Evolutionary conservation across 2,888 invertebrate genomes (phyloP).

Genomic region (Callinectes sapidus): DNA sequence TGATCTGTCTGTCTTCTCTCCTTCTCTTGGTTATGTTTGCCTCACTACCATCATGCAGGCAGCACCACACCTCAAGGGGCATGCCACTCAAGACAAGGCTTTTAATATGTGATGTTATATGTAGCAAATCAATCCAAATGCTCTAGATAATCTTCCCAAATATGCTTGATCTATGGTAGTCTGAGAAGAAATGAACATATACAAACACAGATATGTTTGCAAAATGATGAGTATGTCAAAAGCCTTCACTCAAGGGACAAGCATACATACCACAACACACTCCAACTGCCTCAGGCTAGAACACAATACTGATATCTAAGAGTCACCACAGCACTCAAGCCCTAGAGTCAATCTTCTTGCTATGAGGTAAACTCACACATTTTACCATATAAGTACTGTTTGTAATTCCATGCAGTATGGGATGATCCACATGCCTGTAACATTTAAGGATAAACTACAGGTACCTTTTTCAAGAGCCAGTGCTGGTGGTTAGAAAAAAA

Average conservation of each 20-base stretch:
- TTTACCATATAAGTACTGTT: not conserved
- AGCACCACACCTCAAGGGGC: conserved; percentile 5
- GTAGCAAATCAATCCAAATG: not conserved
- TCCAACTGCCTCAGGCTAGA: conserved; percentile 8
- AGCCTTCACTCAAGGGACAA: not conserved
- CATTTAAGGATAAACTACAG: conserved; percentile 22
- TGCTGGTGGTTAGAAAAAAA: conserved; percentile 47
- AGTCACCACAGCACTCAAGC: not conserved
- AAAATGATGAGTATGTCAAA: not conserved
- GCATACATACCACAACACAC: not conserved
- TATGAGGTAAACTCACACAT: not conserved
- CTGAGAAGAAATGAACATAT: not conserved
- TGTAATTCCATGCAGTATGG: conserved; percentile 1
- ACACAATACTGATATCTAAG: not conserved
- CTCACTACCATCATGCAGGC: not conserved
- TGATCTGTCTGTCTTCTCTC: not conserved
- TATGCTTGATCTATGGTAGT: not conserved
- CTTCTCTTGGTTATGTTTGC: not conserved
- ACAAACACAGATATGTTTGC: not conserved
- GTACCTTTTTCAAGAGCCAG: conserved; percentile 66
- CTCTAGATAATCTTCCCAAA: not conserved
- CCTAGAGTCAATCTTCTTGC: not conserved
- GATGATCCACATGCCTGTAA: conserved; percentile 43
- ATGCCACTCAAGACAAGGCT: conserved; percentile 28
- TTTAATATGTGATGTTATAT: not conserved